phyloP scores from a whole-genome alignment of 1,140 invertebrate genomes.

The Zaprionus camerounensis region DNA sequence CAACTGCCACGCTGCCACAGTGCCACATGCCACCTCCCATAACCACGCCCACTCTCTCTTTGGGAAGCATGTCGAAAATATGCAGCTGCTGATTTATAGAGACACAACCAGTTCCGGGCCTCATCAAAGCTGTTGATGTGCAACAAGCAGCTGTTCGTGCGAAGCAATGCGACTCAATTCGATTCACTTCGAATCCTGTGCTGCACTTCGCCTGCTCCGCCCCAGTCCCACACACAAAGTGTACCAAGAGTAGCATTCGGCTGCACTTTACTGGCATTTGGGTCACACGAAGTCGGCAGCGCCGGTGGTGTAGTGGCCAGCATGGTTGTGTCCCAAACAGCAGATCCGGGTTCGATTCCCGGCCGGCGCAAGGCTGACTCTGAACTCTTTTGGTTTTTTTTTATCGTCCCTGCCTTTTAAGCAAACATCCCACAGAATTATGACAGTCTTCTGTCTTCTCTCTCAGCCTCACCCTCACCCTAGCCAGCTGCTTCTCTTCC shows the following conservation, averaged over 20 bases:
- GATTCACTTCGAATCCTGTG: background rate
- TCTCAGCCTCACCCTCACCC: background rate
- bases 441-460: background rate
- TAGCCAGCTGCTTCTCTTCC: background rate
- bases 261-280: slow-evolving; percentile 17
- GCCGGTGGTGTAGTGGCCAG: slow-evolving; percentile 93
- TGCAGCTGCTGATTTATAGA: slow-evolving; percentile 74
- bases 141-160: slow-evolving; percentile 36
- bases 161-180: background rate
- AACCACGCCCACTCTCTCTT: too few species aligned
- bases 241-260: slow-evolving; percentile 56
- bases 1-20: background rate
- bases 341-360: slow-evolving; percentile 95
- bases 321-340: slow-evolving; percentile 95
- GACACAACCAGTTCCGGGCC: slow-evolving; percentile 9
- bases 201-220: background rate
- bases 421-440: background rate
- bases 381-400: background rate
- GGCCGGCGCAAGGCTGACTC: slow-evolving; percentile 87
- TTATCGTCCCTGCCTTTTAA: background rate
- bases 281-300: slow-evolving; percentile 57
- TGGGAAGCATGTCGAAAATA: slow-evolving; percentile 14
- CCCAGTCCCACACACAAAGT: background rate
- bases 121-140: slow-evolving; percentile 45
- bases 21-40: background rate